Conservation (phyloP, 2,888 invertebrate species). For the Zygaena filipendulae region DNA sequence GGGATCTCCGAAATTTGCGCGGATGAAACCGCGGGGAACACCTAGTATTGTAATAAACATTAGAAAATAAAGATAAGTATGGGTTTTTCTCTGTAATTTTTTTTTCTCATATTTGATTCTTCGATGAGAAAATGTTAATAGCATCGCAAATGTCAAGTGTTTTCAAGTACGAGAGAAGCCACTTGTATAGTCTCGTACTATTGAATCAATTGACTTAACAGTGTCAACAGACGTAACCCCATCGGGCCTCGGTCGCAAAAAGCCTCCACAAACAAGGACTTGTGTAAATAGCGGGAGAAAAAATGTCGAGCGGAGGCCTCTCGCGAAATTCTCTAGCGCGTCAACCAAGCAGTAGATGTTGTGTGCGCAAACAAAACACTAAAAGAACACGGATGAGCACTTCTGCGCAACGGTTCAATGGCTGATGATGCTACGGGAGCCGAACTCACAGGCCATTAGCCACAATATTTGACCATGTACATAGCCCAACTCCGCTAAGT, state of each 20-base stretch:
- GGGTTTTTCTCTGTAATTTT: too few relatives aligned
- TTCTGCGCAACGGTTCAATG: conserved; percentile 41
- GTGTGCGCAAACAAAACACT: conserved; percentile 45
- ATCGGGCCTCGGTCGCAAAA: conserved; percentile 54
- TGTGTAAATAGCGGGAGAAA: conserved; percentile 40
- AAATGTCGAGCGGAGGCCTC: conserved; percentile 44
- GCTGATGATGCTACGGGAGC: conserved; percentile 44
- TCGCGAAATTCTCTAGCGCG: conserved; percentile 47
- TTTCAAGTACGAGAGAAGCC: too few relatives aligned
- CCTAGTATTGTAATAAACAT: too few relatives aligned
- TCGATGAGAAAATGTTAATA: too few relatives aligned
- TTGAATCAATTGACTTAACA: conserved; percentile 44
- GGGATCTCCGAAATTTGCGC: too few relatives aligned
- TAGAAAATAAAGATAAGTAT: too few relatives aligned
- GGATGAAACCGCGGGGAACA: too few relatives aligned
- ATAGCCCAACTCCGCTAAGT: background rate
- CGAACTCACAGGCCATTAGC: conserved; percentile 19
- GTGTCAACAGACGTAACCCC: conserved; percentile 46
- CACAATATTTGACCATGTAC: conserved; percentile 17
- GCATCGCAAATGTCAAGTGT: too few relatives aligned
- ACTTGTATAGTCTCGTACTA: too few relatives aligned
- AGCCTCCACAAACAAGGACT: conserved; percentile 41
- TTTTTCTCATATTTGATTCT: too few relatives aligned
- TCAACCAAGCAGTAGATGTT: too few relatives aligned
- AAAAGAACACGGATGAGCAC: conserved; percentile 48